These are phyloP conservation scores for Sitophilus oryzae DNA, from an alignment of 1,140 invertebrate genomes.

Conservation along the genomic window DNA sequence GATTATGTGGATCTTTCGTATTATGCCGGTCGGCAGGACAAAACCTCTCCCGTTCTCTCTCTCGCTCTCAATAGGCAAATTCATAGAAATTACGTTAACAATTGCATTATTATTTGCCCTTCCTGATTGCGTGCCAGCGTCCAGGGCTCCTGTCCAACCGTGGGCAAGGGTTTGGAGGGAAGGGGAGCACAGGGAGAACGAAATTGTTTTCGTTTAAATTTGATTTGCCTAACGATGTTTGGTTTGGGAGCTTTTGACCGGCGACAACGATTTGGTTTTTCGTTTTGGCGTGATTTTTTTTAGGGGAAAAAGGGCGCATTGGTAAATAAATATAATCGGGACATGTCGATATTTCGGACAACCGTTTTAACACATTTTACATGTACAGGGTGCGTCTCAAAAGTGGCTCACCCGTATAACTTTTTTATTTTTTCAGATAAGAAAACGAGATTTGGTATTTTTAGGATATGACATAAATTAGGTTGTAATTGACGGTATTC, in stretches of 20 bases:
- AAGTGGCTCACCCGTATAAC: too few species aligned
- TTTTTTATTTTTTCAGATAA: too few species aligned
- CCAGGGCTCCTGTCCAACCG: constrained; percentile 16
- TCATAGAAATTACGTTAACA: constrained; percentile 44
- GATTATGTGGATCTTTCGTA: constrained; percentile 39
- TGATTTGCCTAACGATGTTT: neutral
- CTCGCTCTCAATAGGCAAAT: constrained; percentile 39
- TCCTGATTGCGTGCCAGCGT: constrained; percentile 19
- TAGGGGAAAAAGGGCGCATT: neutral
- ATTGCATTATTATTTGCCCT: constrained; percentile 42
- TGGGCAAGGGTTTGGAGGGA: constrained; percentile 4
- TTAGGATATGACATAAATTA: too few species aligned
- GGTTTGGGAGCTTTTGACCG: neutral
- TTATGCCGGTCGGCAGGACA: constrained; percentile 37
- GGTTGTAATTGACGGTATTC: too few species aligned
- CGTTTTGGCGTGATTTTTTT: too few species aligned
- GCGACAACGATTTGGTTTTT: neutral
- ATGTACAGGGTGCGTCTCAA: too few species aligned
- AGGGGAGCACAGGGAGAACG: neutral
- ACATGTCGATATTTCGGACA: too few species aligned
- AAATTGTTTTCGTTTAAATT: neutral
- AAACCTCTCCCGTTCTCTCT: too few species aligned
- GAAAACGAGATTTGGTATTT: too few species aligned
- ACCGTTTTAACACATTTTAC: too few species aligned
- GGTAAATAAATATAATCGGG: too few species aligned